Percentiles rank a stretch among this genome's conserved stretches.
Conservation (phyloP, 2,113 vertebrate genomes). For the Hemiscyllium ocellatum region DNA sequence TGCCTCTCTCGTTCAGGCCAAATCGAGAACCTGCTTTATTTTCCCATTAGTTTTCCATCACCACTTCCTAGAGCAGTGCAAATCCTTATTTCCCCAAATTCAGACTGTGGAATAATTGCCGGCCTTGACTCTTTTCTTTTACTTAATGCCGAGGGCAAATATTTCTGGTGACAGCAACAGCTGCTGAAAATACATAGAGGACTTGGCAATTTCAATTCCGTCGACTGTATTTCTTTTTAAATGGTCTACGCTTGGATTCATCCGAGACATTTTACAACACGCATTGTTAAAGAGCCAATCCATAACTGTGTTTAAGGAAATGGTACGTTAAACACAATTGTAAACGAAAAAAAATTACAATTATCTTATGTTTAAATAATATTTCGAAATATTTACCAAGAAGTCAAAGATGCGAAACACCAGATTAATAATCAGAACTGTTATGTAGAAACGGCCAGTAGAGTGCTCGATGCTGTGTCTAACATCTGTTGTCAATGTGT, state of each 20-base stretch:
- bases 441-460: not conserved
- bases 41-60: not conserved
- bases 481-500: not conserved
- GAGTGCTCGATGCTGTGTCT: not conserved
- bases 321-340: not conserved
- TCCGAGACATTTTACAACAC: not conserved
- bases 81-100: constrained; percentile 19
- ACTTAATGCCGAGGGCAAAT: constrained; percentile 34
- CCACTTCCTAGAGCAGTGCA: not conserved
- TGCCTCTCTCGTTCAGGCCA: not conserved
- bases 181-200: constrained; percentile 26
- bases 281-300: not conserved
- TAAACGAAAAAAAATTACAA: not conserved
- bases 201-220: constrained; percentile 14
- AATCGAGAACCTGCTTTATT: not conserved
- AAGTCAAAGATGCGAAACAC: not conserved
- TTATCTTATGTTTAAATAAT: not conserved
- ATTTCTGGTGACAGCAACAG: constrained; percentile 33
- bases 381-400: not conserved
- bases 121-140: not conserved
- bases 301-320: constrained; percentile 8
- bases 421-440: not conserved
- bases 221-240: constrained; percentile 5
- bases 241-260: constrained; percentile 22
- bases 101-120: constrained; percentile 25